These are phyloP conservation scores for Clunio marinus DNA, from an alignment of 2,888 invertebrate species.

Conservation along the genomic window DNA sequence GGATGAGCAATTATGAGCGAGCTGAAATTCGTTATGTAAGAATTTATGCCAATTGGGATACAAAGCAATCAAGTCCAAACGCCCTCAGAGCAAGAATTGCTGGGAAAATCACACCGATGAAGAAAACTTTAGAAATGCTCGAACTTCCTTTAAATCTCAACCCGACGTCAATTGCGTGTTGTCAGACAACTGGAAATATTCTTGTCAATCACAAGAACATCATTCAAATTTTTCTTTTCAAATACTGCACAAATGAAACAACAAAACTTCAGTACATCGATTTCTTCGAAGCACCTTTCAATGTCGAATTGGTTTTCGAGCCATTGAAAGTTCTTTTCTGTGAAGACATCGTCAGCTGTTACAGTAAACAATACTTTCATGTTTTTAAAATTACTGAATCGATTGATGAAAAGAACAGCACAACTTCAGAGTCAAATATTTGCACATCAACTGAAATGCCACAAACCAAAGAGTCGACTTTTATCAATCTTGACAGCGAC, in stretches of 20 bases:
- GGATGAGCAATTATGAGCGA: slow-evolving; percentile 29
- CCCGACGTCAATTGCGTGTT: slow-evolving; percentile 60
- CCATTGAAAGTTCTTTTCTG: slow-evolving; percentile 59
- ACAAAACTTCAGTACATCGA: slow-evolving; percentile 66
- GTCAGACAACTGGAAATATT: slow-evolving; percentile 55
- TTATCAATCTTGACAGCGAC: slow-evolving; percentile 27
- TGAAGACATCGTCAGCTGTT: slow-evolving; percentile 65
- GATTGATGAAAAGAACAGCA: slow-evolving; percentile 35
- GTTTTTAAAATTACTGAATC: slow-evolving; percentile 55
- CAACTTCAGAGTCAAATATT: slow-evolving; percentile 22
- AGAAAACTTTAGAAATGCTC: slow-evolving; percentile 61
- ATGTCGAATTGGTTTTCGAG: slow-evolving; percentile 60
- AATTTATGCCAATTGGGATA: slow-evolving; percentile 28
- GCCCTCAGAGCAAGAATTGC: slow-evolving; percentile 25
- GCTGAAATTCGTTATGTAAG: slow-evolving; percentile 28
- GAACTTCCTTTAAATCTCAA: slow-evolving; percentile 63
- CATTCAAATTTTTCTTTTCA: slow-evolving; percentile 57
- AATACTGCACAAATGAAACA: slow-evolving; percentile 62
- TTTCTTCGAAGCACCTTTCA: slow-evolving; percentile 63
- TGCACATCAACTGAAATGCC: slow-evolving; percentile 29
- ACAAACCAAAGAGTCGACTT: not conserved
- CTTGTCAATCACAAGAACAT: slow-evolving; percentile 47
- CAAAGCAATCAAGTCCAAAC: not conserved
- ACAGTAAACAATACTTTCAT: slow-evolving; percentile 59
- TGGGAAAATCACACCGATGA: slow-evolving; percentile 27